Percentiles rank a stretch among this genome's conserved stretches.
Conservation (phyloP, 2,797 vertebrate species). For the Chaetophractus vellerosus region DNA sequence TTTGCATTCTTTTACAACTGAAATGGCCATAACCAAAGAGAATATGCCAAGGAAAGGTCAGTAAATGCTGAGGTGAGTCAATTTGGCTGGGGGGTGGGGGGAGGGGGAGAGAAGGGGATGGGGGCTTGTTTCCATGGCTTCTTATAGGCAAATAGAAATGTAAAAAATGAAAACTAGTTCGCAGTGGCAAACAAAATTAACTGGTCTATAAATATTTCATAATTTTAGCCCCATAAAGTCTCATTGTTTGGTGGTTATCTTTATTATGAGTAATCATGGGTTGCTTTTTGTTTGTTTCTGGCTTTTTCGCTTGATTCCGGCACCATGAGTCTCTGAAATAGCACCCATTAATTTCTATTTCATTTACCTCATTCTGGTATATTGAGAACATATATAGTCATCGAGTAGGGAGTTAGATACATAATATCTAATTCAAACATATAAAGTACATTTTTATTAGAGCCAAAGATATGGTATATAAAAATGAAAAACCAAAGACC, state of each 20-base stretch:
- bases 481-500: background rate
- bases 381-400: constrained; percentile 61
- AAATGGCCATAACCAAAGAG: constrained; percentile 36
- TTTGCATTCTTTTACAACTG: constrained; percentile 10
- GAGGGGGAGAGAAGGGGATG: background rate
- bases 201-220: constrained; percentile 84
- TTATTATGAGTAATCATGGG: constrained; percentile 80
- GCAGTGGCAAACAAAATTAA: constrained; percentile 71
- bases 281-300: constrained; percentile 76
- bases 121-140: constrained; percentile 68
- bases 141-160: constrained; percentile 72
- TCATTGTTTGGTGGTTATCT: constrained; percentile 76
- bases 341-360: constrained; percentile 78
- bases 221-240: constrained; percentile 69
- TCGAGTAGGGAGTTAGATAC: constrained; percentile 13
- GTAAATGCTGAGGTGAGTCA: constrained; percentile 40
- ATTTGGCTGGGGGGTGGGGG: background rate
- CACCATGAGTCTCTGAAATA: constrained; percentile 59
- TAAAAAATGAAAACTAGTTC: constrained; percentile 73
- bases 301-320: constrained; percentile 67
- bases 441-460: constrained; percentile 69
- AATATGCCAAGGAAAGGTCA: constrained; percentile 63
- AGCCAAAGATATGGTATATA: background rate
- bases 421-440: constrained; percentile 22
- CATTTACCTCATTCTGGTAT: constrained; percentile 60